Evolutionary conservation across 2,888 invertebrate genomes (phyloP), one percentile per base, ranked within the genome.

Genomic region (Agrenia bidenticulata): DNA sequence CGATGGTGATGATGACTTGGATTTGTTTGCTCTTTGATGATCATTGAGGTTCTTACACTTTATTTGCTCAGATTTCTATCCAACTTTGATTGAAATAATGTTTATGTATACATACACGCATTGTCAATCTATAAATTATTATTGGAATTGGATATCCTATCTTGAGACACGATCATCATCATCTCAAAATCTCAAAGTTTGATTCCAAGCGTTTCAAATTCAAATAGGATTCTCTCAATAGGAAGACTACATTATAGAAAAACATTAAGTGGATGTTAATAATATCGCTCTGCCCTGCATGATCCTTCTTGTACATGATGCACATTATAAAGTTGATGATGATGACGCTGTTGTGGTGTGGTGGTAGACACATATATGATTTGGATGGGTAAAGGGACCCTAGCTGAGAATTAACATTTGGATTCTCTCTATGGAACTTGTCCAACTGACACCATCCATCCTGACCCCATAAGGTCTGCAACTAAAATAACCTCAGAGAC

Each of bases 361-460:
- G 45, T 11, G 45, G 45, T 27, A 5, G 13, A 17, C 15, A 11
- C 4, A n/a, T 19, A 17, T 45, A n/a, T 62, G 45, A 55, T 15
- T 62, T 55, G 41, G 62, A 62, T 56, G 62, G 55, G 45, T 27
- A 23, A 32, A 39, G 63, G 56, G 50, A 56, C 63, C 63, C 63
- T 51, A 39, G 57, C 57, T 63, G 63, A 37, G 63, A 63, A 63
- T 49, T 24, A 57, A 63, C 57, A 63, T 63, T 63, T 63, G 49
- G 39, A 23, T 50, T 63, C 63, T 51, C 63, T 21, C 50, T 58
- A 57, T 63, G 63, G 57, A 58, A 63, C 63, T 57, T 63, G 63
- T 63, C 49, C 37, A 37, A 57, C 49, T 57, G 63, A 63, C 63
- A 63, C 63, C 42, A 54, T 54, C 39, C 42, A 45, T 55, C 56